phyloP scores from a whole-genome alignment of 2,113 vertebrate species.

The Lates calcarifer region DNA sequence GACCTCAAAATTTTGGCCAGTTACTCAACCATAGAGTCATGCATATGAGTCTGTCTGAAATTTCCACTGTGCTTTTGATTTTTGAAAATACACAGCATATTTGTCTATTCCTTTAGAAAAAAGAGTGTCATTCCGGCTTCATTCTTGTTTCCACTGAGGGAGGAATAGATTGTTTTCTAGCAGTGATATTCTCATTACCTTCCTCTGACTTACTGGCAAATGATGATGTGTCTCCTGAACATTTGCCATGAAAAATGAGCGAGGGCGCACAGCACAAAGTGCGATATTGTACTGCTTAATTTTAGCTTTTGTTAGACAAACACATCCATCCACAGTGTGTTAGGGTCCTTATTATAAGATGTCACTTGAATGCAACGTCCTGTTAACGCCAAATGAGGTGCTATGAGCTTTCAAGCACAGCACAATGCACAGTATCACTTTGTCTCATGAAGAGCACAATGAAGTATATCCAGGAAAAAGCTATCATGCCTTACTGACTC shows the following conservation, averaged over 20 bases:
- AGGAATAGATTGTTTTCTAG: not conserved
- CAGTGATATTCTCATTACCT: slow-evolving; percentile 24
- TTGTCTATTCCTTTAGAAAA: not conserved
- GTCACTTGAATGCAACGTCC: not conserved
- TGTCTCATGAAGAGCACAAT: slow-evolving; percentile 6
- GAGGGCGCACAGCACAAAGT: slow-evolving; percentile 1
- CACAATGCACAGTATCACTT: not conserved
- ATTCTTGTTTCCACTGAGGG: slow-evolving; percentile 17
- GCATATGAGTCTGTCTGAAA: not conserved
- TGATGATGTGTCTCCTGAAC: slow-evolving; percentile 37
- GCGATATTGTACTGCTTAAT: not conserved
- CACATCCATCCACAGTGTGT: not conserved
- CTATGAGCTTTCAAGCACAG: slow-evolving; percentile 5
- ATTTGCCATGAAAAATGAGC: slow-evolving; percentile 18
- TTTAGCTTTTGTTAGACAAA: not conserved
- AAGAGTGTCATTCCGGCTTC: not conserved
- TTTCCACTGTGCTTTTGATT: slow-evolving; percentile 1
- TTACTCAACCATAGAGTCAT: not conserved
- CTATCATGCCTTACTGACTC: not conserved
- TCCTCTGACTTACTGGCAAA: not conserved
- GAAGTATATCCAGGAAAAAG: slow-evolving; percentile 32
- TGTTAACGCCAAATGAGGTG: slow-evolving; percentile 5
- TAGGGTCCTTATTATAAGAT: not conserved
- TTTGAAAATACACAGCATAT: not conserved
- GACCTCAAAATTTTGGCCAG: not conserved